Conservation (phyloP, 2,113 vertebrate species). For the Lynx canadensis region DNA sequence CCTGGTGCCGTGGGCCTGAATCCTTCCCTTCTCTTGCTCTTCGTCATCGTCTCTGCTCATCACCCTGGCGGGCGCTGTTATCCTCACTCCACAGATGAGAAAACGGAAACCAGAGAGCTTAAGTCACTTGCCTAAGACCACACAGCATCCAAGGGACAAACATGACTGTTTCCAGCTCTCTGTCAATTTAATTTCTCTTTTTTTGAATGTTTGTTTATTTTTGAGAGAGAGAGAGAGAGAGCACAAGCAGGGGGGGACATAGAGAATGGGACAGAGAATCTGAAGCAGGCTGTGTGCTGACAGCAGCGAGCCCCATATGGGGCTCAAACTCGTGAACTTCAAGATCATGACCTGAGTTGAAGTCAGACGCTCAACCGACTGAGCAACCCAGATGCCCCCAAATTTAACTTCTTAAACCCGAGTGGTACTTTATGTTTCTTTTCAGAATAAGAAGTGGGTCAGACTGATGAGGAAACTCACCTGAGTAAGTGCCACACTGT, state of each 20-base stretch:
- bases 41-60: not conserved
- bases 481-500: not conserved
- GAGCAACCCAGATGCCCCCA: too few species aligned
- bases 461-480: not conserved
- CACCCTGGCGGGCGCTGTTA: not conserved
- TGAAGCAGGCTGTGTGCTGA: too few species aligned
- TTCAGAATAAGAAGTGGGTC: not conserved
- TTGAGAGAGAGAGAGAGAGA: too few species aligned
- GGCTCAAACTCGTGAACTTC: too few species aligned
- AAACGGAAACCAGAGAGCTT: not conserved
- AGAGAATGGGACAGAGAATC: too few species aligned
- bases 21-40: not conserved
- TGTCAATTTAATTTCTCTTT: too few species aligned
- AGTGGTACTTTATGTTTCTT: not conserved
- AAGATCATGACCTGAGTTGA: too few species aligned
- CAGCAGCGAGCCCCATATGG: too few species aligned
- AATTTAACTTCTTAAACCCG: not conserved
- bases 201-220: too few species aligned
- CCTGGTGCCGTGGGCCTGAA: not conserved
- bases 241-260: too few species aligned
- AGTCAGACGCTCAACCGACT: too few species aligned
- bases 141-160: not conserved
- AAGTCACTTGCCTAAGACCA: not conserved
- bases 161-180: not conserved
- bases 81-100: not conserved